Conservation (phyloP, 2,888 invertebrate species). For the Conus canariensis region DNA sequence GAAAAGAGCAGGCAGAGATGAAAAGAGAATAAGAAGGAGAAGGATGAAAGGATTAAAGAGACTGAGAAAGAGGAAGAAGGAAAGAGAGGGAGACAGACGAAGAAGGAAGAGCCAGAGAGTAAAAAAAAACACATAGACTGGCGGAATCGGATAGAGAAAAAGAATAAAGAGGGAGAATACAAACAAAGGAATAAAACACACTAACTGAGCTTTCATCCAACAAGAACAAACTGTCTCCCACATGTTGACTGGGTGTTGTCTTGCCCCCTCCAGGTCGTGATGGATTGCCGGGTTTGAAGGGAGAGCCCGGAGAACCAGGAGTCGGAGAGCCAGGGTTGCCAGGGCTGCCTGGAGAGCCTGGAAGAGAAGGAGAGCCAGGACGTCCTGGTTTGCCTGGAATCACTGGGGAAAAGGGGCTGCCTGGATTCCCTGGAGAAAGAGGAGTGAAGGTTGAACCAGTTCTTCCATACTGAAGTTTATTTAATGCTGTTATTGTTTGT, state of each 20-base stretch:
- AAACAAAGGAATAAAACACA: no score
- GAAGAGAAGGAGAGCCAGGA: conserved; percentile 77
- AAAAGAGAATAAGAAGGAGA: background rate
- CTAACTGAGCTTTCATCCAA: no score
- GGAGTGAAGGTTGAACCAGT: conserved; percentile 52
- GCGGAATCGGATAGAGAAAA: background rate
- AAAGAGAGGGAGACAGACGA: background rate
- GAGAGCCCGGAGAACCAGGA: conserved; percentile 80
- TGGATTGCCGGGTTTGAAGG: conserved; percentile 66
- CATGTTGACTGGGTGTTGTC: no score
- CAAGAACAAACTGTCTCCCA: no score
- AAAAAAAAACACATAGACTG: background rate
- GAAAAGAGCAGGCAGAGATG: no score
- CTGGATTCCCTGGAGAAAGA: conserved; percentile 61
- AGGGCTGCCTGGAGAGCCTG: conserved; percentile 70
- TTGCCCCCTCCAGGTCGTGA: conserved; percentile 52
- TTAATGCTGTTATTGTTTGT: no score
- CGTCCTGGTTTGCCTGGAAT: conserved; percentile 81
- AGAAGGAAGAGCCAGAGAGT: background rate
- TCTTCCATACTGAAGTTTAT: no score
- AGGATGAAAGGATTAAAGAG: background rate
- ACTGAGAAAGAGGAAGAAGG: background rate
- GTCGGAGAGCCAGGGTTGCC: conserved; percentile 82
- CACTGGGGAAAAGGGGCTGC: conserved; percentile 75
- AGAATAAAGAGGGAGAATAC: background rate